Percentiles rank a stretch among this genome's conserved stretches.
Evolutionary conservation across 2,888 invertebrate genomes (phyloP).

Genomic region (Cistogaster globosa): DNA sequence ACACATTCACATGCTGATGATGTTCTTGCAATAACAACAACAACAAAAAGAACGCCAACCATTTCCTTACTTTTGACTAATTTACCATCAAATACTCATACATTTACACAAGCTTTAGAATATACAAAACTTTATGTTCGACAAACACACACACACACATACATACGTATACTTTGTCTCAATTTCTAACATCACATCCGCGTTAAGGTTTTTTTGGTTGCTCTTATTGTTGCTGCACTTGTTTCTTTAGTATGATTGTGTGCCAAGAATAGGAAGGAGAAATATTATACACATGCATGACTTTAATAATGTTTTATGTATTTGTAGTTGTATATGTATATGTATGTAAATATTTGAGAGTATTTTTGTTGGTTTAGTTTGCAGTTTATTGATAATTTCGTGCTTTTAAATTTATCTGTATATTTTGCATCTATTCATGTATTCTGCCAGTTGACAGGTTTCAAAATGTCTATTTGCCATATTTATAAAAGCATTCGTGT

Average conservation of each 20-base stretch:
- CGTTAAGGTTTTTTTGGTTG: slow-evolving; percentile 22
- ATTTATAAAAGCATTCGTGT: slow-evolving; percentile 7
- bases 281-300: slow-evolving; percentile 36
- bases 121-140: slow-evolving; percentile 37
- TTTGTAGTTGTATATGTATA: neutral
- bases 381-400: slow-evolving; percentile 72
- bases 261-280: slow-evolving; percentile 45
- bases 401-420: slow-evolving; percentile 68
- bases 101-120: slow-evolving; percentile 30
- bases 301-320: slow-evolving; percentile 1
- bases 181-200: slow-evolving; percentile 63
- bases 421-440: slow-evolving; percentile 27
- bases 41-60: slow-evolving; percentile 35
- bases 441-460: slow-evolving; percentile 55
- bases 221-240: too few relatives aligned
- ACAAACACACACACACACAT: slow-evolving; percentile 7
- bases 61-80: slow-evolving; percentile 71
- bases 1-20: slow-evolving; percentile 19
- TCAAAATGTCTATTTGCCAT: slow-evolving; percentile 57
- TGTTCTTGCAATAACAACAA: slow-evolving; percentile 1
- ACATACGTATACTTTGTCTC: slow-evolving; percentile 50
- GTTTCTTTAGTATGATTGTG: neutral
- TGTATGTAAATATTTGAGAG: slow-evolving; percentile 1
- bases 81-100: slow-evolving; percentile 61
- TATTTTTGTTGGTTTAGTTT: slow-evolving; percentile 19